These are phyloP conservation scores for Stenolophus ochropezus DNA, from an alignment of 2,888 invertebrate species.

Conservation along the genomic window DNA sequence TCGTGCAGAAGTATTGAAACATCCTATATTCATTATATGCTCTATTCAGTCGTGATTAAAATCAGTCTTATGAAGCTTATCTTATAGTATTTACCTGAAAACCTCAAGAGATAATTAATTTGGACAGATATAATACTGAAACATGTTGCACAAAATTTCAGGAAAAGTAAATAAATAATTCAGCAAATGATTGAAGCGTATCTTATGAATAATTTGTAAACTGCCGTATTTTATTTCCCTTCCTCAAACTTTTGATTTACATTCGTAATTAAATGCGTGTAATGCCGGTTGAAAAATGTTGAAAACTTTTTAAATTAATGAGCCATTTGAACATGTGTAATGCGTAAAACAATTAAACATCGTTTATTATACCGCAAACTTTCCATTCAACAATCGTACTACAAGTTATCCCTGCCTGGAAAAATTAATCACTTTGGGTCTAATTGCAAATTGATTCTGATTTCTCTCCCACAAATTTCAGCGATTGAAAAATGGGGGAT, in stretches of 20 bases:
- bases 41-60: too few relatives aligned
- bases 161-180: neutral
- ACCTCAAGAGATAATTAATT: too few relatives aligned
- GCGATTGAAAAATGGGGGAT: neutral
- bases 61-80: too few relatives aligned
- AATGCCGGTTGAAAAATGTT: slow-evolving; percentile 42
- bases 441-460: slow-evolving; percentile 4
- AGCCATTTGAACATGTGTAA: slow-evolving; percentile 43
- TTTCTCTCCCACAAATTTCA: neutral
- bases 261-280: slow-evolving; percentile 44
- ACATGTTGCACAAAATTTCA: neutral
- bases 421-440: slow-evolving; percentile 22
- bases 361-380: slow-evolving; percentile 29
- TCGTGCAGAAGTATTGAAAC: too few relatives aligned
- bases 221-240: neutral
- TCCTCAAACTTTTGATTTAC: slow-evolving; percentile 51
- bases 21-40: too few relatives aligned
- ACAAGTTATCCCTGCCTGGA: slow-evolving; percentile 24
- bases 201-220: slow-evolving; percentile 16
- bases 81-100: too few relatives aligned
- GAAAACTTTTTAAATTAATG: slow-evolving; percentile 54
- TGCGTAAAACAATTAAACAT: slow-evolving; percentile 51
- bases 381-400: slow-evolving; percentile 36
- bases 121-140: too few relatives aligned
- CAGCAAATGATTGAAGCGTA: slow-evolving; percentile 5